Evolutionary conservation across 2,888 invertebrate genomes (phyloP).

Genomic region (Meandrusa payeni): DNA sequence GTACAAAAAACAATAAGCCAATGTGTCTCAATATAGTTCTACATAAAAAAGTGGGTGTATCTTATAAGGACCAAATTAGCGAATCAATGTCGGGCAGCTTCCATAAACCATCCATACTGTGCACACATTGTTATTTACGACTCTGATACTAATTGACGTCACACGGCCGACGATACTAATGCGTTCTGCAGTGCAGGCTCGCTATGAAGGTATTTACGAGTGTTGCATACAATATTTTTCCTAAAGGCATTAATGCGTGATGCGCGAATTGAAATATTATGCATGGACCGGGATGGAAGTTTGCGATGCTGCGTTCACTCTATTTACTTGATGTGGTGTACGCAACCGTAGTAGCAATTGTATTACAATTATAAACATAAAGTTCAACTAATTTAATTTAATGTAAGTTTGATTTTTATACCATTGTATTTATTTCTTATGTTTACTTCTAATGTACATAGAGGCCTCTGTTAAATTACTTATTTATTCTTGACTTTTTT

Average conservation of each 20-base stretch:
- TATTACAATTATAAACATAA: no score
- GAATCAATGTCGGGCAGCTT: conserved; percentile 18
- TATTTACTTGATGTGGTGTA: no score
- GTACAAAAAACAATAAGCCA: conserved; percentile 2
- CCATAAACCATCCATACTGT: conserved; percentile 26
- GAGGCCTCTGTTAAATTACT: no score
- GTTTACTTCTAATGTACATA: no score
- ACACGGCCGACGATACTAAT: conserved; percentile 40
- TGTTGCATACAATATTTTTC: conserved; percentile 63
- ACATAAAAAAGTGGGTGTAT: conserved; percentile 16
- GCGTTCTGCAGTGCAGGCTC: conserved; percentile 41
- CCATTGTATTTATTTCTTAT: no score
- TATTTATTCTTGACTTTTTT: no score
- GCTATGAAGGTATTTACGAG: conserved; percentile 51
- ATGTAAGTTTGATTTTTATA: no score
- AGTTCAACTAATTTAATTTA: no score
- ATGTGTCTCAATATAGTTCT: not conserved
- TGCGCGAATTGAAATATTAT: conserved; percentile 65
- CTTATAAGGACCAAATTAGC: conserved; percentile 17
- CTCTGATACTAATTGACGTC: conserved; percentile 55
- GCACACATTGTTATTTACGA: conserved; percentile 39
- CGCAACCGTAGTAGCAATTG: no score
- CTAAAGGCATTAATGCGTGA: conserved; percentile 60
- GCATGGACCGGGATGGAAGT: conserved; percentile 33
- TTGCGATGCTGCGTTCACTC: conserved; percentile 38